Conservation (phyloP, 2,113 vertebrate genomes). For the Rousettus leschenaultii region DNA sequence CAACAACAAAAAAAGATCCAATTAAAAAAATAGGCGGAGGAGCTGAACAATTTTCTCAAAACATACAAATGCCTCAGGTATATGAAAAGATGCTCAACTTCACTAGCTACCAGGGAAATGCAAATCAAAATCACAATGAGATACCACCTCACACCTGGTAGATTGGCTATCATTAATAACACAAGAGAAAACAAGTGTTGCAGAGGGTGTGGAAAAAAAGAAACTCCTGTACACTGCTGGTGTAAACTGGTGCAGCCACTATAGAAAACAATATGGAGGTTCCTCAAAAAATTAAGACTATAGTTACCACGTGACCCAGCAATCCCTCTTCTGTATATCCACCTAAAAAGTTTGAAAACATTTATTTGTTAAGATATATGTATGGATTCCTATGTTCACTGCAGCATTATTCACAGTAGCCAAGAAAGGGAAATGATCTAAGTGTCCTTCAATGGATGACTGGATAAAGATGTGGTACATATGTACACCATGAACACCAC, state of each 20-base stretch:
- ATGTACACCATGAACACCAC: background rate
- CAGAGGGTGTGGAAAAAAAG: background rate
- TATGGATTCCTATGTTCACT: background rate
- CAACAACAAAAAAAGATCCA: background rate
- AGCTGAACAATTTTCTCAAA: background rate
- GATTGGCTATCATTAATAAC: background rate
- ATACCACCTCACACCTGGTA: background rate
- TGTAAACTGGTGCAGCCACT: background rate
- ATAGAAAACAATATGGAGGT: background rate
- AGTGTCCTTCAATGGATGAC: background rate
- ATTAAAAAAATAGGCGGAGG: background rate
- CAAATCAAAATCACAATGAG: background rate
- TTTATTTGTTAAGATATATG: background rate
- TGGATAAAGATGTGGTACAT: background rate
- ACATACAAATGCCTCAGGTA: background rate
- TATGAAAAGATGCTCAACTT: background rate
- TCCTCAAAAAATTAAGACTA: background rate
- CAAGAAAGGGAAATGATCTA: background rate
- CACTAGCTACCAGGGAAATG: background rate
- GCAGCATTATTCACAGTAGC: background rate
- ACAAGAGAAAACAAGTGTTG: background rate
- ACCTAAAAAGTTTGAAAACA: background rate
- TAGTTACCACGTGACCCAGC: background rate
- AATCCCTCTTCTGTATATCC: background rate
- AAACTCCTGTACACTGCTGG: background rate